phyloP scores from a whole-genome alignment of 2,888 invertebrate genomes.

The Drosophila nr. fundita region DNA sequence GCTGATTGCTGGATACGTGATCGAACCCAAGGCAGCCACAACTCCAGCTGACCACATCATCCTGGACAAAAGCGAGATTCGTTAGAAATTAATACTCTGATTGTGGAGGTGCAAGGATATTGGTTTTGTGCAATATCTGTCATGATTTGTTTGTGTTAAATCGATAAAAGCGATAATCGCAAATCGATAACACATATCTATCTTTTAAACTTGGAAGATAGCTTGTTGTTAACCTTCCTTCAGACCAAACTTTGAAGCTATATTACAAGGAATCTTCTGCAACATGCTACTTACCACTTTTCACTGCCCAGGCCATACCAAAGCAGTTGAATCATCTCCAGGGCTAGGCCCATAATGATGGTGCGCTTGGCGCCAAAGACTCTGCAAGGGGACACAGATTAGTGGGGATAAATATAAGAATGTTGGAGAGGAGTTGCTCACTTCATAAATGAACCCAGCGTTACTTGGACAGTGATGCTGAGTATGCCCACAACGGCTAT shows the following conservation, averaged over 20 bases:
- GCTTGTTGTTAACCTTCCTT: too few species aligned
- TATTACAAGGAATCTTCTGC: too few species aligned
- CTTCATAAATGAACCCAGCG: constrained; percentile 92
- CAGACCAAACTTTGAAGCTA: too few species aligned
- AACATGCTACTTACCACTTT: constrained; percentile 89
- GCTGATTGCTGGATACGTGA: constrained; percentile 99
- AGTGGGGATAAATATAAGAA: neutral
- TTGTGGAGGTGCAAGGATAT: neutral
- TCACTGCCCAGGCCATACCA: constrained; percentile 99
- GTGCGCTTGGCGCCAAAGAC: constrained; percentile 96
- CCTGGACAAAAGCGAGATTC: constrained; percentile 85
- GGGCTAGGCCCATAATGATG: constrained; percentile 97
- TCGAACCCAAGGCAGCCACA: constrained; percentile 96
- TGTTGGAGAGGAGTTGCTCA: constrained; percentile 55
- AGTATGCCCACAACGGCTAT: constrained; percentile 98
- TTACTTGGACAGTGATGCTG: constrained; percentile 97
- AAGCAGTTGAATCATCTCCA: constrained; percentile 98
- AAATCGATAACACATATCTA: too few species aligned
- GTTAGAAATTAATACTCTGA: neutral
- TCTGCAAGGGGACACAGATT: constrained; percentile 48
- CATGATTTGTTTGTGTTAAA: too few species aligned
- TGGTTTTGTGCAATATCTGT: neutral
- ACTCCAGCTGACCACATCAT: constrained; percentile 99
- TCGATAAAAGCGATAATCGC: too few species aligned
- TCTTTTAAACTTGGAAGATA: too few species aligned